A percentile compares a stretch with the other conserved stretches of the same genome.
Evolutionary conservation across 2,113 vertebrate genomes (phyloP).

Genomic region (Sinocyclocheilus maitianheensis): DNA sequence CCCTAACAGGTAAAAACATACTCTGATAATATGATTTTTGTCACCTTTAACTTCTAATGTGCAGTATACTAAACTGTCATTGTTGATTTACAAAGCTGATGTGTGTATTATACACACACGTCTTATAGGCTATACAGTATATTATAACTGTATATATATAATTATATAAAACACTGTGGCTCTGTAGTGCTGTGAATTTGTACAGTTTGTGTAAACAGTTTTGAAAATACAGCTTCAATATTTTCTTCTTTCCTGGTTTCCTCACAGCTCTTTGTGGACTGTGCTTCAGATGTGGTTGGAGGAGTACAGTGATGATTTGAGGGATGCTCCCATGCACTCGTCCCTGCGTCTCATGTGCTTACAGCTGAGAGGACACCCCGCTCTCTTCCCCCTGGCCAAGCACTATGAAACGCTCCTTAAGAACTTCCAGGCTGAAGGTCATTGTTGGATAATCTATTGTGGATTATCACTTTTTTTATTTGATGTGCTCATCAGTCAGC

Average conservation of each 20-base stretch:
- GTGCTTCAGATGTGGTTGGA: conserved; percentile 82
- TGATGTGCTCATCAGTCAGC: background rate
- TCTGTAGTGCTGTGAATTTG: background rate
- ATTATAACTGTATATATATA: too few relatives aligned
- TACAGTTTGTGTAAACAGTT: background rate
- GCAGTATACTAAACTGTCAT: background rate
- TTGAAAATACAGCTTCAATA: background rate
- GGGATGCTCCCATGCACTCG: conserved; percentile 75
- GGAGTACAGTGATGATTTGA: conserved; percentile 82
- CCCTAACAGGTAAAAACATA: conserved; percentile 65
- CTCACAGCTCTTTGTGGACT: conserved; percentile 68
- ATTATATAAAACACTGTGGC: background rate
- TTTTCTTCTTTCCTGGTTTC: background rate
- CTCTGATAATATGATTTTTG: background rate
- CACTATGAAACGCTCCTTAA: conserved; percentile 73
- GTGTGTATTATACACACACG: background rate
- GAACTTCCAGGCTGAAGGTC: conserved; percentile 73
- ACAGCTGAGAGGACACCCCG: conserved; percentile 69
- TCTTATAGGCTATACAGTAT: background rate
- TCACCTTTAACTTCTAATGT: background rate
- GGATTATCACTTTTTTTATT: background rate
- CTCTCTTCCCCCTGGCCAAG: conserved; percentile 66
- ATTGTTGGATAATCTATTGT: background rate
- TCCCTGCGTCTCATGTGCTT: conserved; percentile 63
- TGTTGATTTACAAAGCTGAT: background rate